A percentile compares a stretch with the other conserved stretches of the same genome.
These are phyloP conservation scores for Eospalax fontanierii DNA, from an alignment of 2,797 vertebrate genomes.

Conservation along the genomic window DNA sequence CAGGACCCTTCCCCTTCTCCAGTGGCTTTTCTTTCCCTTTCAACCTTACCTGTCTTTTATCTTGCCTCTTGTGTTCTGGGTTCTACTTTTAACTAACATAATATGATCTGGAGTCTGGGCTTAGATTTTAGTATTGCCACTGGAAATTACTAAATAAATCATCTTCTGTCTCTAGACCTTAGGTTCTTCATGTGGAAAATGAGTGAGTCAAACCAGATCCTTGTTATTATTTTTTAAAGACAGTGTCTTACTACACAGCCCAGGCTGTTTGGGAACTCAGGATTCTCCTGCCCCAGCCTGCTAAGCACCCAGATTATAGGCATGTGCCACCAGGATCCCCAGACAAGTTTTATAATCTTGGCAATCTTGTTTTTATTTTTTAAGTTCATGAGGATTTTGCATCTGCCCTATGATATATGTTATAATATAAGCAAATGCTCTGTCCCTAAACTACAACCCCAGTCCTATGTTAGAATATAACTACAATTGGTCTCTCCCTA, in stretches of 20 bases:
- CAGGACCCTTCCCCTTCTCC: neutral
- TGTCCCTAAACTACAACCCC: neutral
- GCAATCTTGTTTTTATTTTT: conserved; percentile 11
- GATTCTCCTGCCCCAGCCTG: neutral
- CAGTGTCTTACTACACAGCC: neutral
- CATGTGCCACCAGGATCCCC: neutral
- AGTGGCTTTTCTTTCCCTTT: neutral
- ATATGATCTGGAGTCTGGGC: neutral
- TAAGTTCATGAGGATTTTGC: conserved; percentile 15
- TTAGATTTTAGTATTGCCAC: neutral
- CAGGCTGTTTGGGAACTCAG: neutral
- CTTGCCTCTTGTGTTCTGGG: neutral
- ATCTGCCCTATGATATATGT: neutral
- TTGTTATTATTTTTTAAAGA: neutral
- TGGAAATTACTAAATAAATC: neutral
- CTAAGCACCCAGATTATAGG: neutral
- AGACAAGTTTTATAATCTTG: neutral
- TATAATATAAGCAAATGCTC: neutral
- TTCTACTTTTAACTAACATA: neutral
- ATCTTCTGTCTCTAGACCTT: neutral
- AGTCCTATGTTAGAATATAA: neutral
- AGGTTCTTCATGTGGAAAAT: neutral
- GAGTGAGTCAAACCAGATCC: neutral
- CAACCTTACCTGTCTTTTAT: neutral
- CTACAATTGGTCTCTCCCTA: neutral